phyloP scores from a whole-genome alignment of 2,113 vertebrate genomes.

The Rattus rattus region DNA sequence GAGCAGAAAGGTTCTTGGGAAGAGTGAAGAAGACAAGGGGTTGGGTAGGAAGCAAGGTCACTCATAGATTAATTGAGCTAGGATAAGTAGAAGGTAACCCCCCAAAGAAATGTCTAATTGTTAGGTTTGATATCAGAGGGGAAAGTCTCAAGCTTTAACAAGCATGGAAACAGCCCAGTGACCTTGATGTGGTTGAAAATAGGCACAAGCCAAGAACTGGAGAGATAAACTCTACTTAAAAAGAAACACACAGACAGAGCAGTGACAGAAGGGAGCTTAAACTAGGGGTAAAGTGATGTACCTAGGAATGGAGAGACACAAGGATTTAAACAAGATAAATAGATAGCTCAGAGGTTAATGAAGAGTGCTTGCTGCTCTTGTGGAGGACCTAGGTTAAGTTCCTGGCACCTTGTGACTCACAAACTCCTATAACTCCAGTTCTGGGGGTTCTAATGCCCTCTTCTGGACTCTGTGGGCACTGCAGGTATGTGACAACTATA shows the following conservation, averaged over 20 bases:
- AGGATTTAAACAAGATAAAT: neutral
- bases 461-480: neutral
- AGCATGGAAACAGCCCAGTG: neutral
- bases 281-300: neutral
- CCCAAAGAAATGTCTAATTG: neutral
- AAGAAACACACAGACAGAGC: neutral
- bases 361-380: neutral
- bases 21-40: neutral
- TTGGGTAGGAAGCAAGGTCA: neutral
- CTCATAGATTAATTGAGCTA: neutral
- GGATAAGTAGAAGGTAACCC: neutral
- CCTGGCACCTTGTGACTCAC: neutral
- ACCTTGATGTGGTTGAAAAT: neutral
- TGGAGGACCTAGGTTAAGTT: neutral
- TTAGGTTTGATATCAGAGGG: neutral
- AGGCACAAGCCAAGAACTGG: neutral
- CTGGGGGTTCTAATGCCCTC: neutral
- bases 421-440: neutral
- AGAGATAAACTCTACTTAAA: neutral
- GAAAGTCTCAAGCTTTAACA: neutral
- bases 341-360: neutral
- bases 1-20: neutral
- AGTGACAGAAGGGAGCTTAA: neutral
- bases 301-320: neutral
- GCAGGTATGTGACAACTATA: neutral